Base-by-base conservation (phyloP, 1,140 invertebrate genomes). In the Phthorimaea operculella region DNA sequence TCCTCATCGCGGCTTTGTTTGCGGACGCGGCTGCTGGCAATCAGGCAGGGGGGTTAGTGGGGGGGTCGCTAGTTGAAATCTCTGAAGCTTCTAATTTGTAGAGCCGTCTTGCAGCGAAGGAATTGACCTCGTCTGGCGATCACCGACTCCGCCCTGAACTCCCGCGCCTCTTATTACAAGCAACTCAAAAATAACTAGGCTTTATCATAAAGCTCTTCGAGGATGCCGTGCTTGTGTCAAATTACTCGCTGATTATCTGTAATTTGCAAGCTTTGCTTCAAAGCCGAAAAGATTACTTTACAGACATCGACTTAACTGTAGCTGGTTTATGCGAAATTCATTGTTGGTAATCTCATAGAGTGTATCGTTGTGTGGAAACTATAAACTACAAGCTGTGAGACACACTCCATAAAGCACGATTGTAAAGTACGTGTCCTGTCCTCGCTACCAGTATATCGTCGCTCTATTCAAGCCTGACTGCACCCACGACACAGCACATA, bases 21-120 rank as follows among this genome's bases (percentile, higher is more conserved):
- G 76, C 62, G 68, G 69, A 58, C 57, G 54, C 51, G 65, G 57
- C 59, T 62, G 63, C 55, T 65, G 57, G 64, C 68, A 74, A 79
- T 76, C 68, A 72, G 57, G 56, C 60, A 49, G 60, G 55, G 33
- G 59, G 56, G 58, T 48, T 17, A 45, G 51, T 39, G 44, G 39
- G 62, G 57, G 63, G 56, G 48, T 48, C 49, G 61, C 60, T 70
- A 59, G 63, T 70, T 68, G 66, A 70, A 74, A 72, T 65, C 66
- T 72, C 70, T 70, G 65, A 68, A 65, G 54, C 64, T 71, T 72
- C 68, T 71, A 77, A 79, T 76, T 73, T 76, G 64, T 58, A 55
- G 63, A 68, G 62, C 57, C 52, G 55, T 60, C 62, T 47, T 16
- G 51, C 53, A 48, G n/a, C 53, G 56, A 66, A 62, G 58, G 66